Conservation (phyloP, 1,140 invertebrate species). For the Calliphora vicina region DNA sequence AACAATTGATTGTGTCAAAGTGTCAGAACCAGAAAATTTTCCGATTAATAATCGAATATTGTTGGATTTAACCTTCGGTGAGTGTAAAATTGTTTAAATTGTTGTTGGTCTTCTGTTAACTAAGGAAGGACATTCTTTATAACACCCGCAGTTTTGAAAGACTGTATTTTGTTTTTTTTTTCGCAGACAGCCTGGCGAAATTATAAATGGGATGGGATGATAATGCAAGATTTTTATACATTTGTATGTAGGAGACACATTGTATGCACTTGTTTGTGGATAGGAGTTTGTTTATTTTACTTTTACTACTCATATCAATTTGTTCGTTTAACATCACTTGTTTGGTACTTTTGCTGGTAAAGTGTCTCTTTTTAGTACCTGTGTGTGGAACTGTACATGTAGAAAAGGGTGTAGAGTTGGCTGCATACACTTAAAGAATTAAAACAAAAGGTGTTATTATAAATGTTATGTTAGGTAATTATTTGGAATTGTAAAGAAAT, state of each 20-base stretch:
- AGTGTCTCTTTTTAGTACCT: neutral
- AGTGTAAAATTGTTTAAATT: neutral
- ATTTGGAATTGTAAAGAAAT: too few species aligned
- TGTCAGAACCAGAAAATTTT: conserved; percentile 18
- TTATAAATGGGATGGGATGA: neutral
- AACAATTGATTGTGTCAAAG: neutral
- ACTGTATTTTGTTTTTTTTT: neutral
- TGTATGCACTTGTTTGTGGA: neutral
- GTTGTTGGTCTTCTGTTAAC: neutral
- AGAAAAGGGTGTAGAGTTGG: too few species aligned
- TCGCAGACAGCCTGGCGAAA: conserved; percentile 14
- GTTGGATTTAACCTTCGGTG: neutral
- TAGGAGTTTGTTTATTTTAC: neutral
- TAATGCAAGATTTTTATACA: neutral
- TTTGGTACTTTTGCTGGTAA: neutral
- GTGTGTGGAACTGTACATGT: too few species aligned
- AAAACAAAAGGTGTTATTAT: too few species aligned
- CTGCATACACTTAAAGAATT: neutral
- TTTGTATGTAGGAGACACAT: neutral
- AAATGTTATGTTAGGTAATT: too few species aligned
- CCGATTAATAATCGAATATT: conserved; percentile 31
- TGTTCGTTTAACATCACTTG: neutral
- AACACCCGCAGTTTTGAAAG: conserved; percentile 20
- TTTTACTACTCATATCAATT: neutral
- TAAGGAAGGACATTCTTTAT: conserved; percentile 17